Evolutionary conservation across 2,888 invertebrate species (phyloP).

Genomic region (Scaptomyza reducta): DNA sequence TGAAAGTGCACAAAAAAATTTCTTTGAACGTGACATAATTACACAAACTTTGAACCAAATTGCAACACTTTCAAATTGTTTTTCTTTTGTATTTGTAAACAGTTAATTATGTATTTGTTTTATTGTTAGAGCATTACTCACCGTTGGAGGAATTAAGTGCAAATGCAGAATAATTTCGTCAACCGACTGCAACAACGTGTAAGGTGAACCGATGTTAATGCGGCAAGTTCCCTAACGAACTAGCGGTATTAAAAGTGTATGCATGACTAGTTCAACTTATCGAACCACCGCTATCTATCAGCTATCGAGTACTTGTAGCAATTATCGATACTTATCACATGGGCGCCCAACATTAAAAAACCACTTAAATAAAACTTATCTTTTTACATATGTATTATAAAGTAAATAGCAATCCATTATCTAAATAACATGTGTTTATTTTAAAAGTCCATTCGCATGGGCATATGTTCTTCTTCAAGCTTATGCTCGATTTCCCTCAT

Average conservation of each 20-base stretch:
- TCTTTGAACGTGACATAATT: conserved; percentile 45
- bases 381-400: conserved; percentile 1
- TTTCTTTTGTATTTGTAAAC: conserved; percentile 12
- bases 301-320: background rate
- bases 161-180: conserved; percentile 68
- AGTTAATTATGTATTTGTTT: background rate
- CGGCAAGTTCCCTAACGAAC: conserved; percentile 38
- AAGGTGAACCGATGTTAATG: conserved; percentile 41
- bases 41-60: conserved; percentile 8
- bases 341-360: conserved; percentile 9
- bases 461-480: conserved; percentile 62
- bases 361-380: background rate
- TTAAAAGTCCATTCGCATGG: conserved; percentile 47
- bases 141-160: conserved; percentile 53
- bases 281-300: background rate
- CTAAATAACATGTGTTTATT: background rate
- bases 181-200: conserved; percentile 73
- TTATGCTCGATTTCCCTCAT: conserved; percentile 76
- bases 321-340: background rate
- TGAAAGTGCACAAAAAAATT: conserved; percentile 60
- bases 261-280: background rate
- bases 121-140: conserved; percentile 59
- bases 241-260: conserved; percentile 1
- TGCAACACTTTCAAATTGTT: background rate
- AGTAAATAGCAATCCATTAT: background rate